phyloP scores from a whole-genome alignment of 2,888 invertebrate genomes.

The Leucania comma region DNA sequence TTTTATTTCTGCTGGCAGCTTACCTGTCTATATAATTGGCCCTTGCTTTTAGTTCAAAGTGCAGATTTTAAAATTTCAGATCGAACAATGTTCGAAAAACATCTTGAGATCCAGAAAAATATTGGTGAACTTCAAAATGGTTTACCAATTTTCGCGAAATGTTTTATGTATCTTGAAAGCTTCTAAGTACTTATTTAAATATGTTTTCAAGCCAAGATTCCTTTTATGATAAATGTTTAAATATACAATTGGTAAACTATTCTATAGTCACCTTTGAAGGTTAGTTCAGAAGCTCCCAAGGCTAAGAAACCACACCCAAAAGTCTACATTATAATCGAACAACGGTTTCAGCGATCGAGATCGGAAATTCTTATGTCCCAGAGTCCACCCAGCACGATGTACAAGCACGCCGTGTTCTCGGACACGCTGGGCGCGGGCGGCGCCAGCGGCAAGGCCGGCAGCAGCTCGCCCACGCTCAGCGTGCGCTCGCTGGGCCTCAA shows the following conservation, averaged over 20 bases:
- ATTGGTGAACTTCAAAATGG: not conserved
- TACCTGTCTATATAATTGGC: slow-evolving; percentile 12
- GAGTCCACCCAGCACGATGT: slow-evolving; percentile 79
- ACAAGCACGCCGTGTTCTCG: slow-evolving; percentile 63
- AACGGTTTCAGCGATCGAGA: slow-evolving; percentile 84
- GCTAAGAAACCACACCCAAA: slow-evolving; percentile 28
- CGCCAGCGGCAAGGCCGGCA: slow-evolving; percentile 55
- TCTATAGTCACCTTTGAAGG: slow-evolving; percentile 5
- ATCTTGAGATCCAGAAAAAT: slow-evolving; percentile 7
- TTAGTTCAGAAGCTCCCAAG: slow-evolving; percentile 35
- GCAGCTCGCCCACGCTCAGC: slow-evolving; percentile 77
- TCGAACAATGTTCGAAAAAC: not conserved
- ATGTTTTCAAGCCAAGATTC: not conserved
- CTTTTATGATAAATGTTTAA: not conserved
- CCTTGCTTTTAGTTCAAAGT: slow-evolving; percentile 38
- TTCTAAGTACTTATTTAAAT: too few species aligned
- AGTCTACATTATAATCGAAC: slow-evolving; percentile 60
- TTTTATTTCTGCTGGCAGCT: slow-evolving; percentile 25
- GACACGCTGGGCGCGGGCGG: slow-evolving; percentile 72
- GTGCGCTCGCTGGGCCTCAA: slow-evolving; percentile 73
- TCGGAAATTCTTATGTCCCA: slow-evolving; percentile 86
- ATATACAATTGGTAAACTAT: slow-evolving; percentile 7
- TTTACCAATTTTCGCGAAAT: slow-evolving; percentile 16
- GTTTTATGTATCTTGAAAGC: too few species aligned
- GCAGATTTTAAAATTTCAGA: slow-evolving; percentile 49